These are phyloP conservation scores for Alosa sapidissima DNA, from an alignment of 2,797 vertebrate species.

Conservation along the genomic window DNA sequence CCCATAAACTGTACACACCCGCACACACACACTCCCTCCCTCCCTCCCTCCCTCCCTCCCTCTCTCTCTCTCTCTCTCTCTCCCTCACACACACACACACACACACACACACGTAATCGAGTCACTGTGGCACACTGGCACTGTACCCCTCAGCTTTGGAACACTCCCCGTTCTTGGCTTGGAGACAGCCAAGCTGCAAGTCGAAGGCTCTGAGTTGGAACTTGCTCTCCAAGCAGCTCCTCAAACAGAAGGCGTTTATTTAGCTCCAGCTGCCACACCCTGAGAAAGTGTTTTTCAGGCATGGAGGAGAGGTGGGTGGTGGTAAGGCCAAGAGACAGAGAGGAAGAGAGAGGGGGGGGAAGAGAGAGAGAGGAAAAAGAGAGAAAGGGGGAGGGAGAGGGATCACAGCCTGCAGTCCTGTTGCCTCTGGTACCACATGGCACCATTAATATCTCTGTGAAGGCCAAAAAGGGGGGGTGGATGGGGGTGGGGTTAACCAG, in stretches of 20 bases:
- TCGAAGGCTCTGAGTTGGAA: slow-evolving; percentile 77
- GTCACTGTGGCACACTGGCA: slow-evolving; percentile 25
- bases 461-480: not conserved
- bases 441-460: slow-evolving; percentile 36
- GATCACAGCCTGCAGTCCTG: not conserved
- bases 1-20: not conserved
- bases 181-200: slow-evolving; percentile 60
- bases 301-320: slow-evolving; percentile 45
- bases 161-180: slow-evolving; percentile 70
- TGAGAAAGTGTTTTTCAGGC: slow-evolving; percentile 73
- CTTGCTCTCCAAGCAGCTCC: slow-evolving; percentile 68
- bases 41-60: no score
- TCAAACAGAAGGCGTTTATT: slow-evolving; percentile 76
- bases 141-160: slow-evolving; percentile 52
- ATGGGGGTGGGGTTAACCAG: not conserved
- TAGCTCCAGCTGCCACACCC: slow-evolving; percentile 78
- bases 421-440: slow-evolving; percentile 18
- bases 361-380: not conserved
- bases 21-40: not conserved
- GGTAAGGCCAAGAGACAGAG: not conserved
- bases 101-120: not conserved
- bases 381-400: not conserved
- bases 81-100: not conserved
- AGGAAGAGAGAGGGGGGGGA: not conserved
- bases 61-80: no score